phyloP scores from a whole-genome alignment of 2,888 invertebrate species.

The Xestia ashworthii region DNA sequence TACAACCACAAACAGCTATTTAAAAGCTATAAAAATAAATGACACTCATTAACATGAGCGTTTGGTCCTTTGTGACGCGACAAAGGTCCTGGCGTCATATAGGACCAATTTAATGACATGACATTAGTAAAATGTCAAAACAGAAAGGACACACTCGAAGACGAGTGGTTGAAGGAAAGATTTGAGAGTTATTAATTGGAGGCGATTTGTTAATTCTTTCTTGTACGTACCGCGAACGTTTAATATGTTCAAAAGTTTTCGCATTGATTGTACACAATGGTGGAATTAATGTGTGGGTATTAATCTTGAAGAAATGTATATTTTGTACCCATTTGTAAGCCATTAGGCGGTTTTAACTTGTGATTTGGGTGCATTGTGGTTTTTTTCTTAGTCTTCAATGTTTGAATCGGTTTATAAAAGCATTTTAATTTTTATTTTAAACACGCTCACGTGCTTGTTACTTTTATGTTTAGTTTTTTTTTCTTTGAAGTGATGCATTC shows the following conservation, averaged over 20 bases:
- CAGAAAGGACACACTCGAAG: constrained; percentile 86
- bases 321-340: constrained; percentile 62
- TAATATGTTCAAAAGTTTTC: constrained; percentile 78
- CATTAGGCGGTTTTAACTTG: constrained; percentile 55
- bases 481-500: constrained; percentile 7
- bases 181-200: constrained; percentile 84
- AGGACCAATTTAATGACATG: constrained; percentile 84
- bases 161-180: constrained; percentile 73
- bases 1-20: constrained; percentile 85
- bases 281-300: constrained; percentile 72
- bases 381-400: constrained; percentile 23
- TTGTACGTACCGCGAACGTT: constrained; percentile 80
- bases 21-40: constrained; percentile 89
- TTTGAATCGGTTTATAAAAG: constrained; percentile 26
- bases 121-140: constrained; percentile 90
- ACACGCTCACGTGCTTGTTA: constrained; percentile 13
- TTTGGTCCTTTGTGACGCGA: constrained; percentile 80
- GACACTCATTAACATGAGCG: constrained; percentile 86
- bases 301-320: constrained; percentile 65
- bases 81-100: constrained; percentile 79
- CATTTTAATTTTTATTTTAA: not conserved
- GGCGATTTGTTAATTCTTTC: constrained; percentile 88
- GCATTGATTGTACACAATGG: constrained; percentile 80
- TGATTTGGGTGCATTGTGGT: constrained; percentile 55
- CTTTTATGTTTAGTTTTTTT: not conserved